Conservation (phyloP, 2,888 invertebrate genomes). For the Idaea straminata region DNA sequence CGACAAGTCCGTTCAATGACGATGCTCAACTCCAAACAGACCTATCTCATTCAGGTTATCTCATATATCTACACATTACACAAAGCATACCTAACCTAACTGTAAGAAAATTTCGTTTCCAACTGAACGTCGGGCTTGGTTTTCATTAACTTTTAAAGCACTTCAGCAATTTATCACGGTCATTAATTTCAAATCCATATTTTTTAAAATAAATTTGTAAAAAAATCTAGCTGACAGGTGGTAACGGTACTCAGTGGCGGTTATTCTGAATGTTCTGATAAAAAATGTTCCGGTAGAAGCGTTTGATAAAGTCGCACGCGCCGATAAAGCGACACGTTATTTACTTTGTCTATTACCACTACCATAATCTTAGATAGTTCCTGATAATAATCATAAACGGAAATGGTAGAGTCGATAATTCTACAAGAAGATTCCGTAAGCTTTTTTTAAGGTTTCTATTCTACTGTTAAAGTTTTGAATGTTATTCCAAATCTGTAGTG, state of each 20-base stretch:
- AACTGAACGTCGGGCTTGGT: conserved; percentile 43
- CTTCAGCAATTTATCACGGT: neutral
- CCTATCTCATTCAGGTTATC: conserved; percentile 65
- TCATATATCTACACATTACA: conserved; percentile 38
- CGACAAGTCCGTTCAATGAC: conserved; percentile 27
- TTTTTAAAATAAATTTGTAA: neutral
- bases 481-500: no score
- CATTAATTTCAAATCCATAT: conserved; percentile 12
- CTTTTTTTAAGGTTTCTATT: neutral
- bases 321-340: conserved; percentile 33
- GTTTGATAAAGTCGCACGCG: conserved; percentile 55
- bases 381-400: neutral
- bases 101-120: conserved; percentile 55
- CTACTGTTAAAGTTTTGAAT: no score
- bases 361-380: conserved; percentile 22
- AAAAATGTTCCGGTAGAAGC: conserved; percentile 60
- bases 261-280: conserved; percentile 67
- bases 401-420: neutral
- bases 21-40: conserved; percentile 48
- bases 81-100: conserved; percentile 49
- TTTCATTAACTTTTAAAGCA: conserved; percentile 38
- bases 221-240: conserved; percentile 53
- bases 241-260: conserved; percentile 69
- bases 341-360: conserved; percentile 37
- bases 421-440: neutral